Evolutionary conservation across 2,888 invertebrate species (phyloP).

Genomic region (Agriopis marginaria): DNA sequence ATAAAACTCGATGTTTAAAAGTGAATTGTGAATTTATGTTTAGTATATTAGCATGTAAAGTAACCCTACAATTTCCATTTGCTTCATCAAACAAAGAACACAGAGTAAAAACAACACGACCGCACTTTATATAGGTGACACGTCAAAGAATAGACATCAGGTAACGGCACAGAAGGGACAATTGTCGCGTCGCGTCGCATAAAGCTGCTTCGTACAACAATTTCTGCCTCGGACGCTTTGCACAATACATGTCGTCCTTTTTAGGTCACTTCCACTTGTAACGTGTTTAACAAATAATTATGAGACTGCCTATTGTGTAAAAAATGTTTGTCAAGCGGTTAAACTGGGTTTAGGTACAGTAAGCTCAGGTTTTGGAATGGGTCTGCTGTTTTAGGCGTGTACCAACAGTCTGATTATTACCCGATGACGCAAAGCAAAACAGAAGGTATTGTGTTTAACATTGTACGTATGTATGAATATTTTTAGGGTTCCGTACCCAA

Average conservation of each 20-base stretch:
- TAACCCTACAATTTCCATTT: slow-evolving; percentile 12
- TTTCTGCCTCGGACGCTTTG: slow-evolving; percentile 75
- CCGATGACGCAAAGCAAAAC: neutral
- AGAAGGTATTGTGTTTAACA: neutral
- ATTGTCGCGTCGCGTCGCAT: slow-evolving; percentile 54
- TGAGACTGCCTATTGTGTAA: slow-evolving; percentile 60
- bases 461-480: too few relatives aligned
- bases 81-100: slow-evolving; percentile 20
- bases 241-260: slow-evolving; percentile 76
- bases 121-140: slow-evolving; percentile 64
- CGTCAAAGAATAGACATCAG: slow-evolving; percentile 67
- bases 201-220: slow-evolving; percentile 72
- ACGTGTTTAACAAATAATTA: slow-evolving; percentile 76
- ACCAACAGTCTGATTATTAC: neutral
- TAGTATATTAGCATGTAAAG: neutral
- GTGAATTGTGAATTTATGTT: neutral
- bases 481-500: too few relatives aligned
- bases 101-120: slow-evolving; percentile 34
- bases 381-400: neutral
- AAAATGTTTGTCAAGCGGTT: slow-evolving; percentile 54
- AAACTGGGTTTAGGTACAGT: slow-evolving; percentile 8
- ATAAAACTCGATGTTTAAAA: neutral
- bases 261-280: slow-evolving; percentile 79
- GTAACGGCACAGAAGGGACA: slow-evolving; percentile 60
- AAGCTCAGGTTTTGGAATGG: slow-evolving; percentile 38